Evolutionary conservation across 2,888 invertebrate species (phyloP).

Genomic region (Ecdyonurus torrentis): DNA sequence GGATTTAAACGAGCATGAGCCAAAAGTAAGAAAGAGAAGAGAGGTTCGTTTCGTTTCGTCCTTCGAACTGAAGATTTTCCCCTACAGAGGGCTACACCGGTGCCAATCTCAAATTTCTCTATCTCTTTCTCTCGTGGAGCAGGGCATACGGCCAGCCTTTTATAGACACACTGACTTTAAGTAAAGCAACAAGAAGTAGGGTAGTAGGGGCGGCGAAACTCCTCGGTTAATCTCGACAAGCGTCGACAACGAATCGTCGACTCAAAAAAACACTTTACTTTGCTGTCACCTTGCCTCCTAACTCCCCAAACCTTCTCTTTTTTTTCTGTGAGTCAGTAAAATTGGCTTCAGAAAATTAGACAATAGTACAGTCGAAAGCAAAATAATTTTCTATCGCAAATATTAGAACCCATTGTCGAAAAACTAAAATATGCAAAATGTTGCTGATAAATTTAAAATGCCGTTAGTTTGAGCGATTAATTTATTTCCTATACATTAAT

Average conservation of each 20-base stretch:
- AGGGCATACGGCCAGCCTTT: conserved; percentile 2
- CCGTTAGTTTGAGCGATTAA: no score
- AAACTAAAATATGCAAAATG: no score
- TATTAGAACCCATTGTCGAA: no score
- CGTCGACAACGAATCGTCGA: no score
- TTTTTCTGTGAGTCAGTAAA: not conserved
- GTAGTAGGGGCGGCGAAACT: not conserved
- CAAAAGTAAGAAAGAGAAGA: not conserved
- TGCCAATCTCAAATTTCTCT: not conserved
- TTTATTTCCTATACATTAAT: no score
- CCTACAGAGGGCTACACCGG: not conserved
- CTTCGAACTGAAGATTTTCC: not conserved
- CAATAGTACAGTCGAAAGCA: not conserved
- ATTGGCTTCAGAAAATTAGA: not conserved
- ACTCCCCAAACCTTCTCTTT: not conserved
- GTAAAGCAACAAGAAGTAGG: not conserved
- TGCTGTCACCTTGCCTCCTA: not conserved
- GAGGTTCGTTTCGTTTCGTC: not conserved
- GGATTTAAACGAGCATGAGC: not conserved
- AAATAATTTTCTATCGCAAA: no score
- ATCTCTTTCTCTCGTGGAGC: no score
- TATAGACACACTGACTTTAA: conserved; percentile 1
- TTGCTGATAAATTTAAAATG: no score
- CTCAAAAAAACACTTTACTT: not conserved
- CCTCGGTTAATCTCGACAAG: not conserved